Base-by-base conservation (phyloP, 2,113 vertebrate species). In the Embiotoca jacksoni region DNA sequence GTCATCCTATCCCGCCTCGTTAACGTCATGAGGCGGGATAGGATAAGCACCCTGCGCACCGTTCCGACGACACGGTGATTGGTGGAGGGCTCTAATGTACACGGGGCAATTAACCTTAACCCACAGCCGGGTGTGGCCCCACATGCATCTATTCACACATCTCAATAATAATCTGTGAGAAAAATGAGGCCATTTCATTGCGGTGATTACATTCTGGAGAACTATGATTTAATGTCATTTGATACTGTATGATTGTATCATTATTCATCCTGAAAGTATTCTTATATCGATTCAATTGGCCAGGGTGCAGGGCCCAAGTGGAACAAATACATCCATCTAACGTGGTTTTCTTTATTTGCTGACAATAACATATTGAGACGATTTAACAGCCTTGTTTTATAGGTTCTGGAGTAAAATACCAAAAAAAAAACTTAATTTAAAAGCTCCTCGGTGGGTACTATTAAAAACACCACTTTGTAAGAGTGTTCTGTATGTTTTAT, bases 21-120 rank as follows among this genome's bases (percentile, higher is more conserved):
- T 79, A 59, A 50, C 33, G 0, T 39, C 6, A 36, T 65, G 55
- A 62, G 58, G 35, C 46, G 10, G 10, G 54, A 71, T 66, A 47
- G 10, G 54, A 71, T 66, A 47, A 82, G 16, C 52, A 46, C 5
- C 6, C 67, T 67, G 47, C 44, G 16, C 13, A 0, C 41, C 23
- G 23, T 46, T 55, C 70, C 68, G 65, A 62, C 72, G 78, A 60
- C 70, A 50, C 63, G 54, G 14, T 62, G 72, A 85, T 72, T 65
- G 37, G 47, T 54, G 53, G 5, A 60, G 6, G 59, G 32, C 1
- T 57, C 35, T 60, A 23, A 73, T 72, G 50, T 35, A 30, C 9
- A 56, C 66, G 23, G 1, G 23, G 23, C 23, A 79, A 82, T 82
- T 69, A 83, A 75, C 47, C 55, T 57, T 30, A n/a, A 39, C 16